A percentile compares a stretch with the other conserved stretches of the same genome.
phyloP scores from a whole-genome alignment of 2,888 invertebrate species.

The Drosophila prostipennis region DNA sequence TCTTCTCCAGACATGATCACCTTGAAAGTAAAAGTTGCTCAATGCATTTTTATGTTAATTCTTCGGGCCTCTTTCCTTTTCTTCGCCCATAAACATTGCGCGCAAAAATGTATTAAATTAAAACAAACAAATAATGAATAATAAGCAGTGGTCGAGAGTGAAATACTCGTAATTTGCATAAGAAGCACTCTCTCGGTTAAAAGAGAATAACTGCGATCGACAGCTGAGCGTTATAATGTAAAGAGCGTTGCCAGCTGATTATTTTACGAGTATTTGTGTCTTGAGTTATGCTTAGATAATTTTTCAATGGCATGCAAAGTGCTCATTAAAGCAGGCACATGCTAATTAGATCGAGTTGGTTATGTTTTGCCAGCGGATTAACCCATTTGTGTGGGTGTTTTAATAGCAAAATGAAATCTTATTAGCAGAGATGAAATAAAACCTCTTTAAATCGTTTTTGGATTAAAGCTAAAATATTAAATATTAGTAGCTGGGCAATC shows the following conservation, averaged over 20 bases:
- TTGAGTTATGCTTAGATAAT: slow-evolving; percentile 66
- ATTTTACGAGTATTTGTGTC: slow-evolving; percentile 4
- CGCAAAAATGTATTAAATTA: slow-evolving; percentile 75
- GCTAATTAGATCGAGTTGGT: slow-evolving; percentile 63
- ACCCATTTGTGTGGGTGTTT: slow-evolving; percentile 5
- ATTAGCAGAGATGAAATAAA: too few species aligned
- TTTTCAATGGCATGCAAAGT: slow-evolving; percentile 83
- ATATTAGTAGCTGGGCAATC: too few species aligned
- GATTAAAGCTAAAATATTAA: too few species aligned
- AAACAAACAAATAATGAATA: slow-evolving; percentile 80
- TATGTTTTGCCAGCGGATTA: slow-evolving; percentile 64
- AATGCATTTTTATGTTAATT: slow-evolving; percentile 78
- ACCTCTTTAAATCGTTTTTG: too few species aligned
- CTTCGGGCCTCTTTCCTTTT: slow-evolving; percentile 23
- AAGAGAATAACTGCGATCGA: slow-evolving; percentile 22
- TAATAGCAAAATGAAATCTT: too few species aligned
- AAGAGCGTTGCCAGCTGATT: slow-evolving; percentile 40
- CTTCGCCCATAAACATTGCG: slow-evolving; percentile 52
- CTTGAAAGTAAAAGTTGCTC: slow-evolving; percentile 76
- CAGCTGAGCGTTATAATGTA: slow-evolving; percentile 19
- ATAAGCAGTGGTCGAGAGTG: slow-evolving; percentile 61
- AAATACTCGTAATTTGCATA: slow-evolving; percentile 42
- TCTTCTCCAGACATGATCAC: slow-evolving; percentile 58
- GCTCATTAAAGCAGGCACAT: slow-evolving; percentile 71
- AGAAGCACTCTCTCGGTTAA: slow-evolving; percentile 1